These are phyloP conservation scores for Valencia hispanica DNA, from an alignment of 2,797 vertebrate genomes.

Conservation along the genomic window DNA sequence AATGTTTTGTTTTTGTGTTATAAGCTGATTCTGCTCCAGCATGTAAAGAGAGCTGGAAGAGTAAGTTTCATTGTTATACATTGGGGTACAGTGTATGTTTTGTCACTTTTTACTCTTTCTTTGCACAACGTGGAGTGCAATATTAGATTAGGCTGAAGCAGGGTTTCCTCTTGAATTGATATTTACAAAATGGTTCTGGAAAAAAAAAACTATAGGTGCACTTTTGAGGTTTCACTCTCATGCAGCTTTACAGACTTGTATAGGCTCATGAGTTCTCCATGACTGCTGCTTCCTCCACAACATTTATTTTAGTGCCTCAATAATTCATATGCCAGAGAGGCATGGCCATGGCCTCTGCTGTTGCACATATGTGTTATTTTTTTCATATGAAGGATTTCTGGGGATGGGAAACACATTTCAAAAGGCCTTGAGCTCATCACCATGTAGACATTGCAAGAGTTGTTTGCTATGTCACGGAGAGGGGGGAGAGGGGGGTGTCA, in stretches of 20 bases:
- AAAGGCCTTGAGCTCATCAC: background rate
- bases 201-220: background rate
- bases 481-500: background rate
- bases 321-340: constrained; percentile 8
- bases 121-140: constrained; percentile 6
- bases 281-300: background rate
- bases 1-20: background rate
- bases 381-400: background rate
- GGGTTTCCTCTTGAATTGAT: background rate
- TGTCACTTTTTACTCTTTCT: constrained; percentile 8
- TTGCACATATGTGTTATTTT: background rate
- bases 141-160: background rate
- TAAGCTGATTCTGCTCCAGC: constrained; percentile 15
- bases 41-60: constrained; percentile 6
- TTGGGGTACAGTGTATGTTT: background rate
- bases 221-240: too few relatives aligned
- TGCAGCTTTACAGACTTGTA: background rate
- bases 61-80: background rate
- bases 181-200: background rate
- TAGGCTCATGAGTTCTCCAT: background rate
- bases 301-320: constrained; percentile 38
- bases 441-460: background rate
- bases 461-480: background rate
- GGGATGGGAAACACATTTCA: background rate
- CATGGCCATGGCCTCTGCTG: background rate